Percentiles rank a stretch among this genome's conserved stretches.
Evolutionary conservation across 2,113 vertebrate genomes (phyloP).

Genomic region (Corythoichthys haematopterus): DNA sequence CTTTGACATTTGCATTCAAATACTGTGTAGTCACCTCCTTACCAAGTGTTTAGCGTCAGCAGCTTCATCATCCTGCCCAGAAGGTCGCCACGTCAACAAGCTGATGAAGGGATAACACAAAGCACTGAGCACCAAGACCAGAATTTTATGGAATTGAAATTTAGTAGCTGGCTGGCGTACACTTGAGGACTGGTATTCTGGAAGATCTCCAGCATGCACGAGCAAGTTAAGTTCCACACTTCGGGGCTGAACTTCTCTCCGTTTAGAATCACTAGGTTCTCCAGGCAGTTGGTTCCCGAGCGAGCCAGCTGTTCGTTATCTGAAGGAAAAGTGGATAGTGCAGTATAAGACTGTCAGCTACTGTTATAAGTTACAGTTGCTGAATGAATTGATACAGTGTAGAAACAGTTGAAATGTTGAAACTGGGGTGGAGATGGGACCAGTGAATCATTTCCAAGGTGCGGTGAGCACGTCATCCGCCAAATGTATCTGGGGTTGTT

Average conservation of each 20-base stretch:
- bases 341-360: neutral
- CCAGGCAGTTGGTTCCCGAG: slow-evolving; percentile 95
- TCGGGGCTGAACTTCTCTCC: slow-evolving; percentile 91
- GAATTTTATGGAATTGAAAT: neutral
- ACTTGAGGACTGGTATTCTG: slow-evolving; percentile 85
- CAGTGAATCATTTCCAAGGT: too few species aligned
- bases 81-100: slow-evolving; percentile 90
- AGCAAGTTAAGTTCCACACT: slow-evolving; percentile 93
- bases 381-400: neutral
- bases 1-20: neutral
- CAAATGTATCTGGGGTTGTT: too few species aligned
- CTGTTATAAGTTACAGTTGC: neutral
- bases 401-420: too few species aligned
- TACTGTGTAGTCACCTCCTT: slow-evolving; percentile 48
- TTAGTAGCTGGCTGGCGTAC: slow-evolving; percentile 43
- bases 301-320: slow-evolving; percentile 96
- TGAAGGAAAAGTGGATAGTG: slow-evolving; percentile 43
- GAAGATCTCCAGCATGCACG: slow-evolving; percentile 96
- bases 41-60: slow-evolving; percentile 84
- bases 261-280: slow-evolving; percentile 94
- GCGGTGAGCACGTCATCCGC: too few species aligned
- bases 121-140: neutral
- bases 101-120: slow-evolving; percentile 65
- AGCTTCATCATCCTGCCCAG: slow-evolving; percentile 85
- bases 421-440: too few species aligned